phyloP scores from a whole-genome alignment of 2,888 invertebrate genomes.

The Agrochola circellaris region DNA sequence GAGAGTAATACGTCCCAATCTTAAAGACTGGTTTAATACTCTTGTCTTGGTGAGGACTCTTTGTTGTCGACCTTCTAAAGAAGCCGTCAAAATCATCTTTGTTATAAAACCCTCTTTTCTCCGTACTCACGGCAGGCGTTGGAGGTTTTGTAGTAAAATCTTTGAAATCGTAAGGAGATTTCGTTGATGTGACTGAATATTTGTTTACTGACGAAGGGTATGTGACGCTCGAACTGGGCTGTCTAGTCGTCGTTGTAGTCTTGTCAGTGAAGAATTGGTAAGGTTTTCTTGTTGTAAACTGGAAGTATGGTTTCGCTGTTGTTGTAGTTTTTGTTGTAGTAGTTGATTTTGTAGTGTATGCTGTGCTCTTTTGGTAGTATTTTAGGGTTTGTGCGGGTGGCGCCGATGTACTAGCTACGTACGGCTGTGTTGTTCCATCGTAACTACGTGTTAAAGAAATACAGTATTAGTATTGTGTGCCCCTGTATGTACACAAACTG shows the following conservation, averaged over 20 bases:
- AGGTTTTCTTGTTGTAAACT: constrained; percentile 76
- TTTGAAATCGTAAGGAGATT: constrained; percentile 90
- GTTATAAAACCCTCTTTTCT: constrained; percentile 82
- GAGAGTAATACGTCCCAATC: constrained; percentile 87
- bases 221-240: constrained; percentile 70
- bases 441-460: constrained; percentile 79
- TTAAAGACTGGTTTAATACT: constrained; percentile 84
- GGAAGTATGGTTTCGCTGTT: constrained; percentile 74
- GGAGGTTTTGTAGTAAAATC: constrained; percentile 84
- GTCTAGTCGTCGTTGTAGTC: constrained; percentile 64
- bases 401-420: constrained; percentile 82
- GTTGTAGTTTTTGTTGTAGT: constrained; percentile 63
- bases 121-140: constrained; percentile 69
- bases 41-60: constrained; percentile 86
- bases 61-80: constrained; percentile 88
- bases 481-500: constrained; percentile 79
- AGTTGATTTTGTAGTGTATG: constrained; percentile 60
- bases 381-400: constrained; percentile 73
- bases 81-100: constrained; percentile 84
- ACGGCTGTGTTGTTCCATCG: constrained; percentile 87
- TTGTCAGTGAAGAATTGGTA: constrained; percentile 76
- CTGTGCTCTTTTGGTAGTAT: constrained; percentile 74
- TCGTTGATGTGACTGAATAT: constrained; percentile 88
- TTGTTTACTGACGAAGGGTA: constrained; percentile 81
- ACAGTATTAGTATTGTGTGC: constrained; percentile 78